Base-by-base conservation (phyloP, 2,888 invertebrate genomes). In the Papilio demoleus region DNA sequence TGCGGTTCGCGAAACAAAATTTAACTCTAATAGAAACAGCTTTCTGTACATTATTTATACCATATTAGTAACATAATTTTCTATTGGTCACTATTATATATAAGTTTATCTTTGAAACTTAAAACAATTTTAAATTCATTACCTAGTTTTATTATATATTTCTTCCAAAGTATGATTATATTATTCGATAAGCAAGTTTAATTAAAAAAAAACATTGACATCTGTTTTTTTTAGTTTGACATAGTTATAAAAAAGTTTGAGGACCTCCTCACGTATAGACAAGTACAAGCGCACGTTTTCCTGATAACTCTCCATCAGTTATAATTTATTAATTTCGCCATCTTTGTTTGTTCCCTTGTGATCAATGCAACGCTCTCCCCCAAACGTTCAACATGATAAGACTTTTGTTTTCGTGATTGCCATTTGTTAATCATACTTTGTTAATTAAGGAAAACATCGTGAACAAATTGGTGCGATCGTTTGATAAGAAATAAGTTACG, bases 361-460 rank as follows among this genome's bases (percentile, higher is more conserved):
- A 88, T 86, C 85, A 86, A 85, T 87, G 87, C 76, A 75, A 42
- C 50, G 19, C 72, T 67, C 70, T 73, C 70, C 67, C 75, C 75
- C 65, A 76, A 73, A 79, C 74, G 75, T 78, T 75, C 77, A 79
- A 78, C 82, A 85, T 88, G 89, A 89, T 88, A 89, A 89, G 88
- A 88, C 88, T 90, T 89, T 88, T 90, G 89, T 90, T 89, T 89
- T 83, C 88, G 84, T 89, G 90, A 91, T 90, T 90, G 87, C 85
- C 83, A 85, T 88, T 88, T 90, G 86, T 91, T 92, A 91, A 91
- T 91, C 89, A 91, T 90, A 91, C 88, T 91, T 91, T 87, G 88
- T 85, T 91, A 90, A 91, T 91, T 90, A 91, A 88, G 84, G 88
- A 81, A 87, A 88, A 90, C 71, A 82, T 88, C 86, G 81, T 75